Conservation (phyloP, 2,113 vertebrate genomes). For the Zosterops hypoxanthus region DNA sequence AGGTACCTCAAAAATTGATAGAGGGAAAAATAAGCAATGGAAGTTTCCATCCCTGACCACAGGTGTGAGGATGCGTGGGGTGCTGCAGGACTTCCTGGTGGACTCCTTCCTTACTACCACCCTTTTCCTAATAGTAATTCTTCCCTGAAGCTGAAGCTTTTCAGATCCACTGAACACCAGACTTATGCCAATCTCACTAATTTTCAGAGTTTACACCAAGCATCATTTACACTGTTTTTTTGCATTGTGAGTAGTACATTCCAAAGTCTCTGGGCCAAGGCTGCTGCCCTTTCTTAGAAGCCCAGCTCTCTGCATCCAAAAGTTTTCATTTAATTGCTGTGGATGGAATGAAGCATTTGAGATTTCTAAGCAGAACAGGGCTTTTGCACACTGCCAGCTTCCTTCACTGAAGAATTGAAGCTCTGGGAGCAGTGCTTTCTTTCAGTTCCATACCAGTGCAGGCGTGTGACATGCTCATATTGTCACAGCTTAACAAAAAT, state of each 20-base stretch:
- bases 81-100: not conserved
- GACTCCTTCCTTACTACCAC: not conserved
- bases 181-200: not conserved
- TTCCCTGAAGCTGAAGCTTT: not conserved
- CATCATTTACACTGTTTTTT: not conserved
- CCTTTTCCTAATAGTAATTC: not conserved
- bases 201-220: not conserved
- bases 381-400: not conserved
- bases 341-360: not conserved
- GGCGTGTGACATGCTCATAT: not conserved
- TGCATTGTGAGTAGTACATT: not conserved
- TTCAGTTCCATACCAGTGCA: not conserved
- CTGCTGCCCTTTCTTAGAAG: not conserved
- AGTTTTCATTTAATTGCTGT: not conserved
- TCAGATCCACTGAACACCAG: not conserved
- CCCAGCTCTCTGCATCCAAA: not conserved
- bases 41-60: not conserved
- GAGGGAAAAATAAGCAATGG: not conserved
- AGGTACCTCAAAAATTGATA: not conserved
- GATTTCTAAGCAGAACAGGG: not conserved
- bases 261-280: not conserved
- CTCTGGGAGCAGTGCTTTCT: not conserved
- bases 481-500: not conserved
- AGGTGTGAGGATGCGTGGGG: accelerated
- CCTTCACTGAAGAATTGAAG: not conserved